phyloP scores from a whole-genome alignment of 2,113 vertebrate genomes.

The Dryoscopus gambensis region DNA sequence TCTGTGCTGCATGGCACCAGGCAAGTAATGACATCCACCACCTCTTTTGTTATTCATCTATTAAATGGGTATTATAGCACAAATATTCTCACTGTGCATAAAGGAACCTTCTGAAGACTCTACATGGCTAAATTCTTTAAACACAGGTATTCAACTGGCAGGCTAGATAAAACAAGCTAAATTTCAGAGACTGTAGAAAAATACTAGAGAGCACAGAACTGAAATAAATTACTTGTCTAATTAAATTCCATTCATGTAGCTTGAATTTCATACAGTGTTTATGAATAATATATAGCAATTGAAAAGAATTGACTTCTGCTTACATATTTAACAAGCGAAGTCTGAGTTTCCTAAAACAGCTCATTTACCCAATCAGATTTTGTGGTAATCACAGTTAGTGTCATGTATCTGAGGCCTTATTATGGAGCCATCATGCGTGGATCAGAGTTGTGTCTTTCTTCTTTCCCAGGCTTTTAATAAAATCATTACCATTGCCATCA shows the following conservation, averaged over 20 bases:
- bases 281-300: conserved; percentile 6
- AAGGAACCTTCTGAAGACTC: background rate
- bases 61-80: background rate
- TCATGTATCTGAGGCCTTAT: background rate
- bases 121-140: background rate
- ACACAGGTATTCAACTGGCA: background rate
- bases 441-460: background rate
- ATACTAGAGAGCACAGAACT: background rate
- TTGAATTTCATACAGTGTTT: background rate
- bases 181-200: background rate
- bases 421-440: background rate
- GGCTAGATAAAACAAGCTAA: background rate
- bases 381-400: background rate
- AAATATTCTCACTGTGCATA: background rate
- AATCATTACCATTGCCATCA: background rate
- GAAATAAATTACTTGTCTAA: background rate
- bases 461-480: background rate
- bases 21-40: background rate
- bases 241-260: background rate
- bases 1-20: background rate
- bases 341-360: background rate
- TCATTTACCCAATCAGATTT: background rate
- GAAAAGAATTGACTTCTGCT: conserved; percentile 3
- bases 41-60: background rate
- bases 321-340: background rate